phyloP scores from a whole-genome alignment of 2,888 invertebrate species.

The Agrotis clavis region DNA sequence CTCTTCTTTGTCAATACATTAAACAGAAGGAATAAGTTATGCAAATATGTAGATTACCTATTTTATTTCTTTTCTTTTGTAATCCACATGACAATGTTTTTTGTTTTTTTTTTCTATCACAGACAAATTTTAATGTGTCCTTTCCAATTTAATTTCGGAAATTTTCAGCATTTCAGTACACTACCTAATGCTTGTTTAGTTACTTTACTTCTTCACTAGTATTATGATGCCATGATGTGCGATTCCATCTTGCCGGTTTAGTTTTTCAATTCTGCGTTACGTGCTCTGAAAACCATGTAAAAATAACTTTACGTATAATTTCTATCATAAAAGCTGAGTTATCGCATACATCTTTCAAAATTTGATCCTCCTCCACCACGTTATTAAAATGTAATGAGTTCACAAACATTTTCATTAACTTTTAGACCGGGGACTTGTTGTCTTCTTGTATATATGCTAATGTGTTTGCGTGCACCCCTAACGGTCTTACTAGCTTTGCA shows the following conservation, averaged over 20 bases:
- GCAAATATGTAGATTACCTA: too few relatives aligned
- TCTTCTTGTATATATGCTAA: constrained; percentile 85
- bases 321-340: constrained; percentile 10
- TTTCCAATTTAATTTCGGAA: too few relatives aligned
- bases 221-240: too few relatives aligned
- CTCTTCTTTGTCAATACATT: constrained; percentile 26
- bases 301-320: background rate
- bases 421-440: constrained; percentile 70
- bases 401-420: constrained; percentile 77
- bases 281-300: background rate
- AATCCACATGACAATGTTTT: background rate
- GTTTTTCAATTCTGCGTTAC: background rate
- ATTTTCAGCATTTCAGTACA: too few relatives aligned
- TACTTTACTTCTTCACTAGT: background rate
- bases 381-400: constrained; percentile 74
- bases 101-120: too few relatives aligned
- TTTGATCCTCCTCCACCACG: constrained; percentile 45
- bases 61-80: too few relatives aligned
- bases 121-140: background rate
- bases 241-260: background rate
- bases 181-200: background rate
- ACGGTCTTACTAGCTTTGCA: constrained; percentile 24
- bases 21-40: constrained; percentile 11
- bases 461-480: constrained; percentile 72
- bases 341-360: constrained; percentile 24